phyloP scores from a whole-genome alignment of 2,888 invertebrate genomes.

The Cataglyphis cursor region DNA sequence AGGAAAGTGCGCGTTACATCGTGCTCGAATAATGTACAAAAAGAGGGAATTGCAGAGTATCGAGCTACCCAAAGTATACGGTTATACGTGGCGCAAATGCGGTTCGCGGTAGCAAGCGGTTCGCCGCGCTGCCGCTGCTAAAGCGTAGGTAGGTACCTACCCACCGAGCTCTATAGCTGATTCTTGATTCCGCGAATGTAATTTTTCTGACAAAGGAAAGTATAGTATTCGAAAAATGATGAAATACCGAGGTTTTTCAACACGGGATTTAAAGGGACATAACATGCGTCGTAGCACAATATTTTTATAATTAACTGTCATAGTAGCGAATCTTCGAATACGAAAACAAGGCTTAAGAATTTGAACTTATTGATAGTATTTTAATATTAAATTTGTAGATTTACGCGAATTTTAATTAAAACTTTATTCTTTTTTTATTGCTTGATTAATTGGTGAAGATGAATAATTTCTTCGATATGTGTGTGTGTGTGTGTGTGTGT shows the following conservation, averaged over 20 bases:
- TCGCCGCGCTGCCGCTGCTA: conserved; percentile 17
- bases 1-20: conserved; percentile 31
- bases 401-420: conserved; percentile 7
- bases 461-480: neutral
- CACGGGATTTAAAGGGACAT: neutral
- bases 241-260: conserved; percentile 29
- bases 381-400: neutral
- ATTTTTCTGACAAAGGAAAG: conserved; percentile 46
- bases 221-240: conserved; percentile 17
- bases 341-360: neutral
- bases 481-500: too few species aligned
- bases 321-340: neutral
- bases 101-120: conserved; percentile 44
- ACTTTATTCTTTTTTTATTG: neutral
- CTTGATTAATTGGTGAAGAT: neutral
- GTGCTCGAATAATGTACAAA: conserved; percentile 25
- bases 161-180: neutral
- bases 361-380: neutral
- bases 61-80: conserved; percentile 52
- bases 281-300: conserved; percentile 10
- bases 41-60: conserved; percentile 51
- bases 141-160: conserved; percentile 34
- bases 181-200: conserved; percentile 53
- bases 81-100: conserved; percentile 55
- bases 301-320: conserved; percentile 37